Conservation (phyloP, 2,113 vertebrate species). For the Semicossyphus pulcher region DNA sequence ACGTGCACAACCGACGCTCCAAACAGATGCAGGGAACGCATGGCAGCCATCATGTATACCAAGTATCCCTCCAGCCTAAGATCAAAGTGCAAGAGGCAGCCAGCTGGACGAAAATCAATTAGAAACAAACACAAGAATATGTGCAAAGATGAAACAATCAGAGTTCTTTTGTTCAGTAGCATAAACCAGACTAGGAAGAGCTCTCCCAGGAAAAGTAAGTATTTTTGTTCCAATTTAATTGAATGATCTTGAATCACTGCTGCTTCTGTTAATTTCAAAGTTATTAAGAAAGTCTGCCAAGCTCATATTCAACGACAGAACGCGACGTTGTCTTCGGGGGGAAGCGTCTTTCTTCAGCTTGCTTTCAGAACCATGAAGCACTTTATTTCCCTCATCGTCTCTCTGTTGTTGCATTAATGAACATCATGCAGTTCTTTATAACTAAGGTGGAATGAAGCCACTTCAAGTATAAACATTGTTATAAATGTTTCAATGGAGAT, state of each 20-base stretch:
- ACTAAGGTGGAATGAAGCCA: slow-evolving; percentile 12
- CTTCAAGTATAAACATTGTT: not conserved
- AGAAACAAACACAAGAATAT: not conserved
- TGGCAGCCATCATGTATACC: too few species aligned
- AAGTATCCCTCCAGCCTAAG: too few species aligned
- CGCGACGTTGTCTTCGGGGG: not conserved
- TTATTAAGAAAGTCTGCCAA: slow-evolving; percentile 7
- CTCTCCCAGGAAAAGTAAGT: not conserved
- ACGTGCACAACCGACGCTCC: too few species aligned
- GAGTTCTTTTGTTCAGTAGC: not conserved
- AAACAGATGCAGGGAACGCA: too few species aligned
- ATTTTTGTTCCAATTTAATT: not conserved
- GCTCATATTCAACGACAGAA: not conserved
- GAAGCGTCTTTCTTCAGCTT: not conserved
- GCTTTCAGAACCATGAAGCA: slow-evolving; percentile 16
- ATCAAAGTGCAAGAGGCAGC: not conserved
- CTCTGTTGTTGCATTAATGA: slow-evolving; percentile 39
- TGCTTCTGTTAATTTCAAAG: slow-evolving; percentile 19
- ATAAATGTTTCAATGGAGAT: slow-evolving; percentile 2
- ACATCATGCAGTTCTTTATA: slow-evolving; percentile 3
- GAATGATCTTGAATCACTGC: not conserved
- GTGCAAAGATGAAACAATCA: not conserved
- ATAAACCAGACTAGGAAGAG: not conserved
- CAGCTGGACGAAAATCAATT: not conserved
- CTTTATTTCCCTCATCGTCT: slow-evolving; percentile 10